These are phyloP conservation scores for Cepaea hortensis DNA, from an alignment of 2,888 invertebrate species.

Conservation along the genomic window DNA sequence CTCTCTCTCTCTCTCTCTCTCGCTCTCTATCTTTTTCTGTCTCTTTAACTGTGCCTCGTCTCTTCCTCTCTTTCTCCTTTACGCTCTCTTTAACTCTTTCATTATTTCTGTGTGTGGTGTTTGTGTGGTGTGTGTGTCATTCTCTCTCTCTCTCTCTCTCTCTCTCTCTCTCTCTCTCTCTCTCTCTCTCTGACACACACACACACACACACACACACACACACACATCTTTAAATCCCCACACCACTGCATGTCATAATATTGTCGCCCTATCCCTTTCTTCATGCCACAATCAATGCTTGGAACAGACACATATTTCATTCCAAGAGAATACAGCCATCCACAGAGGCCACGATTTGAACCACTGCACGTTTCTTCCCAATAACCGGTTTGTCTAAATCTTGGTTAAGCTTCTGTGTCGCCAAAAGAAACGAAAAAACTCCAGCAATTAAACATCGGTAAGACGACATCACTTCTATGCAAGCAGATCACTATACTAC, in stretches of 20 bases:
- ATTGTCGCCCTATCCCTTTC: too few relatives aligned
- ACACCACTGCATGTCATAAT: neutral
- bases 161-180: neutral
- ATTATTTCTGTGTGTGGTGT: too few relatives aligned
- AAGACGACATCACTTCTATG: neutral
- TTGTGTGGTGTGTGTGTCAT: neutral
- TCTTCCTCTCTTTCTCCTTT: neutral
- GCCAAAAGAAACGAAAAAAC: neutral
- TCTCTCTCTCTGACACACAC: neutral
- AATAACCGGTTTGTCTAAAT: neutral
- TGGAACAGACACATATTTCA: too few relatives aligned
- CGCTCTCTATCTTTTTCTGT: neutral
- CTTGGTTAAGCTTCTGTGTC: neutral
- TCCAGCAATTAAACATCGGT: neutral
- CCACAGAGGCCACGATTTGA: too few relatives aligned
- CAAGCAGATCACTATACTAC: neutral
- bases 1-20: neutral
- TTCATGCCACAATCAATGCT: too few relatives aligned
- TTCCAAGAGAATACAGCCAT: too few relatives aligned
- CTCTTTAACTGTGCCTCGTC: neutral
- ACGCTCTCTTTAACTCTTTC: neutral
- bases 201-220: slow-evolving; percentile 11
- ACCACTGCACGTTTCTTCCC: too few relatives aligned
- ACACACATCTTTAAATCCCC: neutral
- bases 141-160: neutral